phyloP scores from a whole-genome alignment of 2,888 invertebrate genomes.

The Spodoptera picta region DNA sequence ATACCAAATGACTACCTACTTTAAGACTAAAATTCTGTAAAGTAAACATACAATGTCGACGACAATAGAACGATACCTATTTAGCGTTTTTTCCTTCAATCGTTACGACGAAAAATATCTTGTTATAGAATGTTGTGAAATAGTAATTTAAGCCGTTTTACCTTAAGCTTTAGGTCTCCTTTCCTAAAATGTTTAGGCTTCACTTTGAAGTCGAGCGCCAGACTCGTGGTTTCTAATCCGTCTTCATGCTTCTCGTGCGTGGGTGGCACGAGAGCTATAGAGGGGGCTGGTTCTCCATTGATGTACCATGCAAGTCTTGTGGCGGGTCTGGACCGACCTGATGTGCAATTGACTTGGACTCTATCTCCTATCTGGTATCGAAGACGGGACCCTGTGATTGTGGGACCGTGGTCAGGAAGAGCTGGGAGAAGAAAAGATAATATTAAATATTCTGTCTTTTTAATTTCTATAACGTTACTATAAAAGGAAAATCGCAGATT shows the following conservation, averaged over 20 bases:
- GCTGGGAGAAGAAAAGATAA: constrained; percentile 83
- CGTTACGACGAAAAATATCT: no score
- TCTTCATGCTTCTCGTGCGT: constrained; percentile 85
- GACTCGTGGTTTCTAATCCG: constrained; percentile 93
- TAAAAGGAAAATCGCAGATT: no score
- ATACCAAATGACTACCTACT: no score
- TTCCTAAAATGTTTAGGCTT: constrained; percentile 94
- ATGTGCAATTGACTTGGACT: constrained; percentile 95
- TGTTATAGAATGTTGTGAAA: background rate
- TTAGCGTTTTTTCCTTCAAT: no score
- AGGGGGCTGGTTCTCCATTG: constrained; percentile 93
- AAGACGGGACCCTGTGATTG: constrained; percentile 93
- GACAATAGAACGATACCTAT: no score
- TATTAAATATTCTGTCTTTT: background rate
- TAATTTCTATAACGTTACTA: no score
- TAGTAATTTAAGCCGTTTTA: constrained; percentile 60
- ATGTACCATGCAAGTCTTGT: constrained; percentile 96
- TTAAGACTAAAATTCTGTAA: no score
- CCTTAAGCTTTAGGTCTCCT: constrained; percentile 95
- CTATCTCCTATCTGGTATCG: constrained; percentile 95
- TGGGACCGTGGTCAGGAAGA: constrained; percentile 94
- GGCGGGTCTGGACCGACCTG: constrained; percentile 94
- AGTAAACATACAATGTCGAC: no score
- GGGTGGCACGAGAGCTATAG: constrained; percentile 84
- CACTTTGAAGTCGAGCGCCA: constrained; percentile 94